A percentile compares a stretch with the other conserved stretches of the same genome.
These are phyloP conservation scores for Myotis daubentonii DNA, from an alignment of 2,797 vertebrate species.

Conservation along the genomic window DNA sequence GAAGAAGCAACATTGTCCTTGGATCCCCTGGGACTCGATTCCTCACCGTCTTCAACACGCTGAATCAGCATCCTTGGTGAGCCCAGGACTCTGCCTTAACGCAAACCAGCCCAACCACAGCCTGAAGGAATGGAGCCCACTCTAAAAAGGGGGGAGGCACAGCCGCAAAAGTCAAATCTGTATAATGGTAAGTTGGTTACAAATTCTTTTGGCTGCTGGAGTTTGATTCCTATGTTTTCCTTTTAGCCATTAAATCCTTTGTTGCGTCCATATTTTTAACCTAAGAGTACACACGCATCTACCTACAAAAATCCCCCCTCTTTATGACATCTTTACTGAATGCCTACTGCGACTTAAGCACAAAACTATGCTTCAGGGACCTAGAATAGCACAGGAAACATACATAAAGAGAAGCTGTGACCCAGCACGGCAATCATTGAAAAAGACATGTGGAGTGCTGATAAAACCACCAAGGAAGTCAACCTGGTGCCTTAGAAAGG, in stretches of 20 bases:
- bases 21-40: not conserved
- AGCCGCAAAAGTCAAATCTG: not conserved
- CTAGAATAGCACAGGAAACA: not conserved
- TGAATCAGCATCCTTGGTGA: not conserved
- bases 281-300: not conserved
- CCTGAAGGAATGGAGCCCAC: not conserved
- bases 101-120: not conserved
- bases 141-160: not conserved
- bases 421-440: not conserved
- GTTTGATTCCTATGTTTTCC: not conserved
- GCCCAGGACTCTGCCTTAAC: not conserved
- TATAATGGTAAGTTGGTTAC: not conserved
- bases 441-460: not conserved
- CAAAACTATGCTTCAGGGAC: not conserved
- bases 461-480: not conserved
- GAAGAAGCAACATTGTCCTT: not conserved
- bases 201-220: not conserved
- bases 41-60: not conserved
- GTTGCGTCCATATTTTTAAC: not conserved
- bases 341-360: not conserved
- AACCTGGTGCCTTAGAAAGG: not conserved
- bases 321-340: slow-evolving; percentile 24
- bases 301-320: not conserved
- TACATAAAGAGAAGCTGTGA: not conserved
- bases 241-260: not conserved